phyloP scores from a whole-genome alignment of 2,888 invertebrate genomes.

The Lasioglossum malachurum region DNA sequence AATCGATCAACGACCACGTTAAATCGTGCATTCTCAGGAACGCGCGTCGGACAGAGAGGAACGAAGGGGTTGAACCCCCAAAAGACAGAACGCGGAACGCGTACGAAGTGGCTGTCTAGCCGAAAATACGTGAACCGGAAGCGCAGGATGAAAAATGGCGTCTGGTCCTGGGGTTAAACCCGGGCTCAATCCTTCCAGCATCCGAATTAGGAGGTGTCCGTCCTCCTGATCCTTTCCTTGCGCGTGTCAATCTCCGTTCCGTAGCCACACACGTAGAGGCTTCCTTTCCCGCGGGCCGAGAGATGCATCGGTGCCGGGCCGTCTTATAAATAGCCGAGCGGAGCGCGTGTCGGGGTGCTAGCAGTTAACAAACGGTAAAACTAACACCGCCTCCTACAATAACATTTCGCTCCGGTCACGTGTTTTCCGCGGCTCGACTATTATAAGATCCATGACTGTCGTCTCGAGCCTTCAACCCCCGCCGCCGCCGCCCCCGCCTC shows the following conservation, averaged over 20 bases:
- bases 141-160: slow-evolving; percentile 20
- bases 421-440: slow-evolving; percentile 81
- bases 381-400: slow-evolving; percentile 83
- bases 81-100: neutral
- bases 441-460: slow-evolving; percentile 76
- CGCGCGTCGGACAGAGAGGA: neutral
- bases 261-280: slow-evolving; percentile 77
- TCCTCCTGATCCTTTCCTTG: slow-evolving; percentile 63
- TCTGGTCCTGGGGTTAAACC: neutral
- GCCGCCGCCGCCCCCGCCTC: slow-evolving; percentile 23
- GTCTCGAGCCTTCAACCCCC: slow-evolving; percentile 37
- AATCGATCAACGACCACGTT: neutral
- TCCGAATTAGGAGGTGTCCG: slow-evolving; percentile 49
- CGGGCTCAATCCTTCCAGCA: neutral
- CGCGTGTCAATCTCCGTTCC: slow-evolving; percentile 62
- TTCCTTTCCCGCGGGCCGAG: slow-evolving; percentile 25
- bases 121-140: slow-evolving; percentile 21
- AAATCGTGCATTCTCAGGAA: neutral
- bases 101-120: neutral
- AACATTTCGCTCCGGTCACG: slow-evolving; percentile 85
- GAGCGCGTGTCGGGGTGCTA: slow-evolving; percentile 68
- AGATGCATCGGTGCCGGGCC: slow-evolving; percentile 68
- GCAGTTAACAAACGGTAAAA: slow-evolving; percentile 83
- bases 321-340: slow-evolving; percentile 81
- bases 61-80: neutral